Percentiles rank a stretch among this genome's conserved stretches.
phyloP scores from a whole-genome alignment of 2,888 invertebrate species.

The Eurytoma californica region DNA sequence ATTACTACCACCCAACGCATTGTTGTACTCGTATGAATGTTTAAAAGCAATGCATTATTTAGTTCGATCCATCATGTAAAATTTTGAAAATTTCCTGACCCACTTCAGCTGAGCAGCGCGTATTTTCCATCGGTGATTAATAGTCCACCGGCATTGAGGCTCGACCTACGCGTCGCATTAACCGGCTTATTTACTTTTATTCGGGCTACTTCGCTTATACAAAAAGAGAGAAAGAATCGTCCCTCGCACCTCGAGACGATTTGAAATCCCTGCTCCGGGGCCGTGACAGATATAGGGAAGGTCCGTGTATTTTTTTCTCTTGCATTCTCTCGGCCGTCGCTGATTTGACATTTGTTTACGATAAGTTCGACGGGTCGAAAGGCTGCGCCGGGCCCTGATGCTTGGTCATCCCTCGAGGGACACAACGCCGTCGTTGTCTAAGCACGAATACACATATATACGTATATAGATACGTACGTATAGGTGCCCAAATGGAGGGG shows the following conservation, averaged over 20 bases:
- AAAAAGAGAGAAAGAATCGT: not conserved
- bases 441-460: slow-evolving; percentile 41
- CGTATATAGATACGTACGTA: no score
- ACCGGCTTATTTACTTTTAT: slow-evolving; percentile 22
- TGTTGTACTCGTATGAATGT: no score
- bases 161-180: not conserved
- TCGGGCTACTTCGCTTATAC: slow-evolving; percentile 6
- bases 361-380: slow-evolving; percentile 43
- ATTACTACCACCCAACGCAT: no score
- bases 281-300: slow-evolving; percentile 13
- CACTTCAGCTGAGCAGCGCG: no score
- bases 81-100: no score
- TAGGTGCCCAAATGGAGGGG: no score
- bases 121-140: slow-evolving; percentile 17
- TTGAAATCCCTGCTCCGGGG: not conserved
- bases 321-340: slow-evolving; percentile 11
- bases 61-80: not conserved
- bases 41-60: not conserved
- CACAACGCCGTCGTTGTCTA: slow-evolving; percentile 53
- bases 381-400: slow-evolving; percentile 6
- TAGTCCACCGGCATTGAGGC: not conserved
- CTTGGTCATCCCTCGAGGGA: slow-evolving; percentile 61
- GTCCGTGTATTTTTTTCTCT: slow-evolving; percentile 1
- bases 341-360: slow-evolving; percentile 57
- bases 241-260: not conserved